Conservation (phyloP, 2,888 invertebrate genomes). For the Xestia rhomboidea region DNA sequence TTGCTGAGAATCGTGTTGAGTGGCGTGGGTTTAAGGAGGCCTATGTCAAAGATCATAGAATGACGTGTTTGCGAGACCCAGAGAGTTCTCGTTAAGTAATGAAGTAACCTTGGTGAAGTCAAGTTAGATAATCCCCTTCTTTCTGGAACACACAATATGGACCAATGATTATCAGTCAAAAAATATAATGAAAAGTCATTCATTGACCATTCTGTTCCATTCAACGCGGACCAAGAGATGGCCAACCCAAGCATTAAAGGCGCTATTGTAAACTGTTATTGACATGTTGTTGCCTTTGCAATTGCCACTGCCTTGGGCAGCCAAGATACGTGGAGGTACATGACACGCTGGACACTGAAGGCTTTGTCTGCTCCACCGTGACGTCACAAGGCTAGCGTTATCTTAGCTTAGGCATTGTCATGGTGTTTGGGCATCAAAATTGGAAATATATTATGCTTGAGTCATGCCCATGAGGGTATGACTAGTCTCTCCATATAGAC, state of each 20-base stretch:
- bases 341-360: neutral
- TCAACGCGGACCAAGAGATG: neutral
- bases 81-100: neutral
- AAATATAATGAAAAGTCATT: neutral
- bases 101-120: neutral
- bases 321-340: neutral
- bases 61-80: neutral
- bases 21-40: no score
- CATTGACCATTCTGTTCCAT: neutral
- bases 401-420: conserved; percentile 5
- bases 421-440: neutral
- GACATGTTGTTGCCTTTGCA: conserved; percentile 8
- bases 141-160: neutral
- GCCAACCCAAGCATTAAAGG: neutral
- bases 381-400: conserved; percentile 1
- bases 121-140: neutral
- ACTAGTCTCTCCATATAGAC: neutral
- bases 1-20: no score
- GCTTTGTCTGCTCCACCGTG: conserved; percentile 11
- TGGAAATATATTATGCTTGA: neutral
- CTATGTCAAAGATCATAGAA: neutral
- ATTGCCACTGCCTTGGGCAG: neutral
- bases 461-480: neutral
- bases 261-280: neutral
- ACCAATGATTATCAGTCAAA: neutral